phyloP scores from a whole-genome alignment of 1,140 invertebrate genomes.

The Heliothis subflexa region DNA sequence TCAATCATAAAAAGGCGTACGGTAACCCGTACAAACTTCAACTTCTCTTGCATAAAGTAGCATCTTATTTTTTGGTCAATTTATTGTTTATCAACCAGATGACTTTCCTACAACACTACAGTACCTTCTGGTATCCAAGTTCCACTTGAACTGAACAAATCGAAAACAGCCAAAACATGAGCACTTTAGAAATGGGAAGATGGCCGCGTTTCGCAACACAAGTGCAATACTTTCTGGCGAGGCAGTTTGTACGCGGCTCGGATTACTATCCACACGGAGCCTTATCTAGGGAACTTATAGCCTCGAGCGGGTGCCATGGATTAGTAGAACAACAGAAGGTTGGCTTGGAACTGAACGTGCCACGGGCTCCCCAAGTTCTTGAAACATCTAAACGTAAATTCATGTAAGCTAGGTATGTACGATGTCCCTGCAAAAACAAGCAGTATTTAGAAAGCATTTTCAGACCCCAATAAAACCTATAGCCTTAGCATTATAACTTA shows the following conservation, averaged over 20 bases:
- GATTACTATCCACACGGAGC: slow-evolving; percentile 42
- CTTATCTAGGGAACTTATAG: slow-evolving; percentile 39
- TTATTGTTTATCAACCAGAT: no score
- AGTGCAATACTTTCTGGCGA: slow-evolving; percentile 19
- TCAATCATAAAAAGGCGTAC: no score
- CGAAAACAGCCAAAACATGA: background rate
- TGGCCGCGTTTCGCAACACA: background rate
- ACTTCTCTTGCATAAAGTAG: no score
- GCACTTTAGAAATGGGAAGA: slow-evolving; percentile 5
- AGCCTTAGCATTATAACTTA: no score
- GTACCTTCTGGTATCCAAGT: background rate
- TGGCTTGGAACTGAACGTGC: background rate
- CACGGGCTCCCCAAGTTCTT: background rate
- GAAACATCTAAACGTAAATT: no score
- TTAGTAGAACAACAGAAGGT: background rate
- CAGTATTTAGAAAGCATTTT: no score
- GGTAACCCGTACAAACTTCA: no score
- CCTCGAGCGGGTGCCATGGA: background rate
- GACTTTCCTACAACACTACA: background rate
- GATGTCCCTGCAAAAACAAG: no score
- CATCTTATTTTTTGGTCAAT: no score
- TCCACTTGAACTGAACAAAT: background rate
- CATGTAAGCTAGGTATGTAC: no score
- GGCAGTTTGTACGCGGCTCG: slow-evolving; percentile 24
- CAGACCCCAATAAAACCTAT: no score